A percentile compares a stretch with the other conserved stretches of the same genome.
Conservation (phyloP, 2,888 invertebrate genomes). For the Drosophila rubida region DNA sequence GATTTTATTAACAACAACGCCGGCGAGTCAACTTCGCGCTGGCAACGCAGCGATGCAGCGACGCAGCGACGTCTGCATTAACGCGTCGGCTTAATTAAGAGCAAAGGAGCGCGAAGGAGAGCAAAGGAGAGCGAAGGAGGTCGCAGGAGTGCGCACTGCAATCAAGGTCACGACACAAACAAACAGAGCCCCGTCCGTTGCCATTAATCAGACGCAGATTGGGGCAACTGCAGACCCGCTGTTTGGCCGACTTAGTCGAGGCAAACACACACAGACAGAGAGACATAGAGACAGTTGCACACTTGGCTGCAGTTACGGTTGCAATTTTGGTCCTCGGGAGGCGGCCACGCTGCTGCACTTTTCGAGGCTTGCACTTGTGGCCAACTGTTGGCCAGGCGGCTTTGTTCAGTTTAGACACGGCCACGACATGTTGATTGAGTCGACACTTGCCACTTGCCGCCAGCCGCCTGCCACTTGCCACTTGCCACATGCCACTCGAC, state of each 20-base stretch:
- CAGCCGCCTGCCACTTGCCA: not conserved
- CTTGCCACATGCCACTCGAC: not conserved
- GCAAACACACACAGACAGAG: too few relatives aligned
- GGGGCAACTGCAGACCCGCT: not conserved
- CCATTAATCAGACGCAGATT: constrained; percentile 39
- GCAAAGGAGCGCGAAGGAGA: too few relatives aligned
- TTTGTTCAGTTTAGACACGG: constrained; percentile 67
- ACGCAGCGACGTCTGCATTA: constrained; percentile 37
- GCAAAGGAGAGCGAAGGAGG: too few relatives aligned
- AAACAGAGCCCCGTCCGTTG: too few relatives aligned
- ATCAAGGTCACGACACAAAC: constrained; percentile 54
- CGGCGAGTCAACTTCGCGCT: constrained; percentile 57
- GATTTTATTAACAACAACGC: constrained; percentile 73
- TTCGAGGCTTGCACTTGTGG: constrained; percentile 84
- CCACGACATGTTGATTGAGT: constrained; percentile 79
- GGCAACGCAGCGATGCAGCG: too few relatives aligned
- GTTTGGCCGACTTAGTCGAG: constrained; percentile 24
- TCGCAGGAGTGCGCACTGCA: too few relatives aligned
- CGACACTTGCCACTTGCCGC: constrained; percentile 7
- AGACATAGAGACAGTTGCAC: too few relatives aligned
- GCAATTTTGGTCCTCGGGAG: constrained; percentile 43
- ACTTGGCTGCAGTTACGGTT: constrained; percentile 41
- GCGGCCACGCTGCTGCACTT: constrained; percentile 63
- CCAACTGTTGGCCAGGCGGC: constrained; percentile 83
- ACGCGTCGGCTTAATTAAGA: constrained; percentile 64